phyloP scores from a whole-genome alignment of 2,888 invertebrate genomes.

The Encarsia formosa region DNA sequence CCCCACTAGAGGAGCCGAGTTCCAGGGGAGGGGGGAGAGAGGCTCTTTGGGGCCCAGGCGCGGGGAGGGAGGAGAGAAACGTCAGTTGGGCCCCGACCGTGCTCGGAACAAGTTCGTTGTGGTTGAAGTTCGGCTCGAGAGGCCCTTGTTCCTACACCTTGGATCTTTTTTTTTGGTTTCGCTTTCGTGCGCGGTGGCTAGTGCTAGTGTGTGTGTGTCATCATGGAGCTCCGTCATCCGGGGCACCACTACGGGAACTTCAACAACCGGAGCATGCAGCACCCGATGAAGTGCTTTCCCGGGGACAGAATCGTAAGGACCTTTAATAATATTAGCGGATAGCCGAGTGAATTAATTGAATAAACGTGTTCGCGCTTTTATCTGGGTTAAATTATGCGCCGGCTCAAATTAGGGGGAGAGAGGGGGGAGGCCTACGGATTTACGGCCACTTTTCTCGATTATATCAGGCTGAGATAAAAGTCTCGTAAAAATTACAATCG shows the following conservation, averaged over 20 bases:
- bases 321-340: too few relatives aligned
- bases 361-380: too few relatives aligned
- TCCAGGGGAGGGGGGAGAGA: conserved; percentile 9
- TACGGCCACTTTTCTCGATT: conserved; percentile 24
- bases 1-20: conserved; percentile 33
- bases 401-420: too few relatives aligned
- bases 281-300: conserved; percentile 49
- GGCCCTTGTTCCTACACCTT: background rate
- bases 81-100: conserved; percentile 50
- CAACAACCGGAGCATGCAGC: conserved; percentile 46
- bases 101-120: conserved; percentile 43
- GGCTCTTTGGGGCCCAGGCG: conserved; percentile 3
- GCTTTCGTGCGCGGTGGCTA: background rate
- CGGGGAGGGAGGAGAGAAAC: conserved; percentile 21
- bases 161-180: conserved; percentile 1
- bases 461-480: conserved; percentile 21
- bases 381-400: too few relatives aligned
- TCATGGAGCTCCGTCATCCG: conserved; percentile 50
- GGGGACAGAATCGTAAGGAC: conserved; percentile 45
- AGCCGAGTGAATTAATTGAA: too few relatives aligned
- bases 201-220: background rate
- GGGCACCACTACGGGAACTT: conserved; percentile 46
- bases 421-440: too few relatives aligned
- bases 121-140: conserved; percentile 11
- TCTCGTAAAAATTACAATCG: conserved; percentile 26